These are phyloP conservation scores for Apoda limacodes DNA, from an alignment of 2,888 invertebrate species.

Conservation along the genomic window DNA sequence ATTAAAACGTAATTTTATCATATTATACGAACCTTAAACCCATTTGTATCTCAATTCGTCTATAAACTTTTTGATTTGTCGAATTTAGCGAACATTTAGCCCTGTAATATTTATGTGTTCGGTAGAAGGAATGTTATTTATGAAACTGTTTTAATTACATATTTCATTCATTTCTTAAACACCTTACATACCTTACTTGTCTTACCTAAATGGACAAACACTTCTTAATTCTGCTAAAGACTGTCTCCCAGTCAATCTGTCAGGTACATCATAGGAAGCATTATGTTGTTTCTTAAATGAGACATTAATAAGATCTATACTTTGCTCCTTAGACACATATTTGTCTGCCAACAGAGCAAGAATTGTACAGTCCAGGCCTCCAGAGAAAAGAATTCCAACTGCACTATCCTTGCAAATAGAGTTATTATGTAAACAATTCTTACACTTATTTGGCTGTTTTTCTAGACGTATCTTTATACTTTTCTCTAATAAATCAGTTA, in stretches of 20 bases:
- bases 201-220: constrained; percentile 73
- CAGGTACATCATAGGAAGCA: constrained; percentile 79
- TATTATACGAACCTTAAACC: no score
- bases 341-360: constrained; percentile 83
- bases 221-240: constrained; percentile 76
- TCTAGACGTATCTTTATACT: constrained; percentile 72
- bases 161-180: not conserved
- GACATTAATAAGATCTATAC: constrained; percentile 95
- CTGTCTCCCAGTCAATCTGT: constrained; percentile 81
- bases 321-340: constrained; percentile 71
- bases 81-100: not conserved
- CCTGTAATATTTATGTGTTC: not conserved
- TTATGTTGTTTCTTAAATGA: constrained; percentile 77
- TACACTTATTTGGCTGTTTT: constrained; percentile 73
- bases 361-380: constrained; percentile 96
- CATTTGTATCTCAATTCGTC: no score
- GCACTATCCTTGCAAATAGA: constrained; percentile 70
- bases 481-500: constrained; percentile 64
- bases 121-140: not conserved
- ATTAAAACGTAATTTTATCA: no score
- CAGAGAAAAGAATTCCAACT: constrained; percentile 91
- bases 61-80: no score
- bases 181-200: not conserved
- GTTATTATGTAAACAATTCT: constrained; percentile 56
- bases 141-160: not conserved